Evolutionary conservation across 2,797 vertebrate genomes (phyloP).

Genomic region (Pitangus sulphuratus): DNA sequence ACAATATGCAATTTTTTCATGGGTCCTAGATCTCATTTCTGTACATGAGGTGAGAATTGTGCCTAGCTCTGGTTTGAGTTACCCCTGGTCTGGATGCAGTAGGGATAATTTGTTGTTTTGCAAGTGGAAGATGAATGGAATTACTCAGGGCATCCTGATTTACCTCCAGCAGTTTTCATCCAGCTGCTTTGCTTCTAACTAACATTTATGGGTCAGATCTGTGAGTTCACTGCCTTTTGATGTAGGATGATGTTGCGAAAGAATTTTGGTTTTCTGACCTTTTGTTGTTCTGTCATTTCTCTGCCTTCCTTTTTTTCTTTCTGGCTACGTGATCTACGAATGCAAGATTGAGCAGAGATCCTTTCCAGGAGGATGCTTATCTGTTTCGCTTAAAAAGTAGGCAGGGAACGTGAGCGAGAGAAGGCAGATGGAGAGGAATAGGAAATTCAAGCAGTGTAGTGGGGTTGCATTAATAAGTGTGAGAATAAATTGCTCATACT

Average conservation of each 20-base stretch:
- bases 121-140: background rate
- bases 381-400: background rate
- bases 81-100: background rate
- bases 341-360: background rate
- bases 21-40: background rate
- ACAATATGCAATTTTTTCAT: background rate
- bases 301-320: background rate
- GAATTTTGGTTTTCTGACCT: background rate
- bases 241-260: background rate
- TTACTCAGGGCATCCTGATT: background rate
- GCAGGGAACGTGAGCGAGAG: background rate
- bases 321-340: background rate
- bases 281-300: background rate
- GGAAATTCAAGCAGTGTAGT: background rate
- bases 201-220: background rate
- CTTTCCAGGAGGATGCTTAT: background rate
- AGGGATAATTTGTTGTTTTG: background rate
- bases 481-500: background rate
- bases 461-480: background rate
- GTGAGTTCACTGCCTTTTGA: background rate
- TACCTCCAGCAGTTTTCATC: conserved; percentile 16
- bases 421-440: background rate
- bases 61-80: background rate
- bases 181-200: background rate
- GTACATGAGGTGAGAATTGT: background rate